These are phyloP conservation scores for Caranx ignobilis DNA, from an alignment of 2,113 vertebrate genomes.

Conservation along the genomic window DNA sequence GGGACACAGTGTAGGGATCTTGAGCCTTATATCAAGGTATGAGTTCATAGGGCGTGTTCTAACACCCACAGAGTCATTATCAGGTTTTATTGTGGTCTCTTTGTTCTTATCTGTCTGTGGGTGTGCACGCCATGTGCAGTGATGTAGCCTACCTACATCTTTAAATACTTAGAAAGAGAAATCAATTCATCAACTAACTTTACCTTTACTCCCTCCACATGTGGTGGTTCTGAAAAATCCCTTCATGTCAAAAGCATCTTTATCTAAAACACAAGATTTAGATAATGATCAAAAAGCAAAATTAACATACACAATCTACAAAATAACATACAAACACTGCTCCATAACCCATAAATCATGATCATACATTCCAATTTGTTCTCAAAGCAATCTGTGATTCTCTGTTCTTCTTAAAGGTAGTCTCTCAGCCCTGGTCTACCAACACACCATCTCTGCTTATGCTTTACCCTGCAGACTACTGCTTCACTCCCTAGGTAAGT, in stretches of 20 bases:
- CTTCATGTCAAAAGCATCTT: neutral
- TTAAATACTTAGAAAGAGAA: neutral
- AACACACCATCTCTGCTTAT: constrained; percentile 88
- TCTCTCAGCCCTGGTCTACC: constrained; percentile 92
- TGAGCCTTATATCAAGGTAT: constrained; percentile 2
- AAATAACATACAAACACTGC: too few relatives aligned
- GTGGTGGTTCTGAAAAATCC: neutral
- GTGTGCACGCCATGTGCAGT: neutral
- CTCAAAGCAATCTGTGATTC: neutral
- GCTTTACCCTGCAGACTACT: constrained; percentile 89
- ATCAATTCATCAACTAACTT: neutral
- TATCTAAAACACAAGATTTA: neutral
- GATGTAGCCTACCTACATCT: neutral
- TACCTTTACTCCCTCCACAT: neutral
- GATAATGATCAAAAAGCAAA: neutral
- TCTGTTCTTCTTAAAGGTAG: constrained; percentile 84
- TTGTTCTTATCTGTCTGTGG: neutral
- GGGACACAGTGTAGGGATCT: neutral
- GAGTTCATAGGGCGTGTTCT: constrained; percentile 40
- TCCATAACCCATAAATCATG: too few relatives aligned
- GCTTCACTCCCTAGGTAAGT: constrained; percentile 86
- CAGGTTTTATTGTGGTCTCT: neutral
- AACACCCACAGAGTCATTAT: constrained; percentile 20
- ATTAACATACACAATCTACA: too few relatives aligned
- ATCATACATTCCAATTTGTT: neutral